Evolutionary conservation across 1,140 invertebrate genomes (phyloP).

Genomic region (Teleogryllus occipitalis): DNA sequence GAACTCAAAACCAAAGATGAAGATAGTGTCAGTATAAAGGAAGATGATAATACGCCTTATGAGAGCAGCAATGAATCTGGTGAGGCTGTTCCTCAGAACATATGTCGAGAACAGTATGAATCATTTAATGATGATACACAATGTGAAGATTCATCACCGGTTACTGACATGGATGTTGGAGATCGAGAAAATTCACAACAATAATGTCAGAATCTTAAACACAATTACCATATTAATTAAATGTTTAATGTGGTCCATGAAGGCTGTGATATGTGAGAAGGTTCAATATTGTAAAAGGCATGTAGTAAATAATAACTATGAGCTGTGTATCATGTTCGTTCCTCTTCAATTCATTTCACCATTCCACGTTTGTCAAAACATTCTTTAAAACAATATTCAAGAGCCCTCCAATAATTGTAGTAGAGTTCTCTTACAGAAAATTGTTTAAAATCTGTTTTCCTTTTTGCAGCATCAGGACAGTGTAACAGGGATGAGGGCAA

Average conservation of each 20-base stretch:
- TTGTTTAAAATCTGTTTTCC: no score
- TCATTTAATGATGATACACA: neutral
- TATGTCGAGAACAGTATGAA: constrained; percentile 10
- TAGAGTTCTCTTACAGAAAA: no score
- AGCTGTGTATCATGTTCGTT: no score
- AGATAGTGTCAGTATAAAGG: neutral
- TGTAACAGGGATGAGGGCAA: no score
- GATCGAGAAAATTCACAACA: neutral
- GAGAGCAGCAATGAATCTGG: neutral
- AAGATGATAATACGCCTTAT: neutral
- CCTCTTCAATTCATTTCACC: no score
- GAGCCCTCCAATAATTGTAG: no score
- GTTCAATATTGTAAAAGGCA: no score
- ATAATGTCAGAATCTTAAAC: neutral
- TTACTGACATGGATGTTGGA: neutral
- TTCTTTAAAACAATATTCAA: no score
- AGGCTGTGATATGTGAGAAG: neutral
- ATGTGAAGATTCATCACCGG: neutral
- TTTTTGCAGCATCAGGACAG: no score
- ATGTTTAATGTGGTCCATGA: neutral
- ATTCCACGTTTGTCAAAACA: no score
- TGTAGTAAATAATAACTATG: no score
- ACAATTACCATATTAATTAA: neutral
- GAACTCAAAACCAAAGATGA: neutral
- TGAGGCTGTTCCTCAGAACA: neutral